Evolutionary conservation across 2,797 vertebrate species (phyloP).

Genomic region (Borostomias antarcticus): DNA sequence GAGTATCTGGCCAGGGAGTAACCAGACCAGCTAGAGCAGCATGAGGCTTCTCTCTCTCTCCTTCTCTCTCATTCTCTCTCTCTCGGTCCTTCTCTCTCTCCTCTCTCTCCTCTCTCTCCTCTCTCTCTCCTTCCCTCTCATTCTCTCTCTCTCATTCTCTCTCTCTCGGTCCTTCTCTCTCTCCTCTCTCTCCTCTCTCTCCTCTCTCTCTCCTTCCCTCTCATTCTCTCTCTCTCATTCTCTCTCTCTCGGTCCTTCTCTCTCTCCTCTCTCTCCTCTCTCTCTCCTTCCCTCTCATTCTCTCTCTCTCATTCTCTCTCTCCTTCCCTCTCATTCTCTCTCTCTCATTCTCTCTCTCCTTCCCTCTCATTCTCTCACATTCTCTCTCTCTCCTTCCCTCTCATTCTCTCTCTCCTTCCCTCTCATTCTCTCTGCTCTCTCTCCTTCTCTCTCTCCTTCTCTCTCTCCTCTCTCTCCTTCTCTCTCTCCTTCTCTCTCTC

Average conservation of each 20-base stretch:
- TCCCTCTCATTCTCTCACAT: no score
- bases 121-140: slow-evolving; percentile 11
- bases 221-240: background rate
- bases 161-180: slow-evolving; percentile 10
- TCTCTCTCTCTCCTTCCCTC: no score
- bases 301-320: no score
- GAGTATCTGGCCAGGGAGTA: slow-evolving; percentile 5
- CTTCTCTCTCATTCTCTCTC: slow-evolving; percentile 5
- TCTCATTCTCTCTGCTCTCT: no score
- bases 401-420: background rate
- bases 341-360: background rate
- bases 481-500: background rate
- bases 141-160: slow-evolving; percentile 2
- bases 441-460: background rate
- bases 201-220: background rate
- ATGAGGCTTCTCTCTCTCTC: no score
- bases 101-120: slow-evolving; percentile 1
- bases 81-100: background rate
- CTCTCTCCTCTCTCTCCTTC: background rate
- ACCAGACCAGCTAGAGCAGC: slow-evolving; percentile 16
- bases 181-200: background rate
- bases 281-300: no score
- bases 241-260: no score
- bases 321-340: slow-evolving; percentile 2
- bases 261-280: background rate